Conservation (phyloP, 1,140 invertebrate genomes). For the Solenopsis fugax region DNA sequence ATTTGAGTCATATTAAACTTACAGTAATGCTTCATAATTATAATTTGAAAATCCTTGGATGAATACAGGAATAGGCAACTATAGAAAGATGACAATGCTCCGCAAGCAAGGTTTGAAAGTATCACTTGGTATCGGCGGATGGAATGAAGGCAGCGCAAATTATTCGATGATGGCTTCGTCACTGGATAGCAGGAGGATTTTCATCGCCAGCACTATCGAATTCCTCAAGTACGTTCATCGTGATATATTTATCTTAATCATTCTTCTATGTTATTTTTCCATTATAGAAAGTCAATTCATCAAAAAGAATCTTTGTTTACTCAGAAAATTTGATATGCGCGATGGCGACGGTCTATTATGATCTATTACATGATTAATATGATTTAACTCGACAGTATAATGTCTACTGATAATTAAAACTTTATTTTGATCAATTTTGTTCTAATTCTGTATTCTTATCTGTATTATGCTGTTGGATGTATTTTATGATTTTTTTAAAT, state of each 20-base stretch:
- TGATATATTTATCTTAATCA: background rate
- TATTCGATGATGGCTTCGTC: slow-evolving; percentile 92
- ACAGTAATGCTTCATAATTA: background rate
- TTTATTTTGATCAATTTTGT: background rate
- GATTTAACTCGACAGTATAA: background rate
- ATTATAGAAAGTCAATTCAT: slow-evolving; percentile 1
- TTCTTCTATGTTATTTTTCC: background rate
- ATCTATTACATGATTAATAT: too few relatives aligned
- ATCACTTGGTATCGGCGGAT: slow-evolving; percentile 94
- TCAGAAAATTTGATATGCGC: background rate
- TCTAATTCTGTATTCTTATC: slow-evolving; percentile 45
- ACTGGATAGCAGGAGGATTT: slow-evolving; percentile 87
- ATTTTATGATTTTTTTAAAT: background rate
- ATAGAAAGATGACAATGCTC: slow-evolving; percentile 89
- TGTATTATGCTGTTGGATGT: background rate
- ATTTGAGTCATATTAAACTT: background rate
- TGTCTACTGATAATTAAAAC: slow-evolving; percentile 1
- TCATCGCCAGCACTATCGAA: slow-evolving; percentile 89
- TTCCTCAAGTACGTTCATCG: slow-evolving; percentile 88
- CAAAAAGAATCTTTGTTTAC: background rate
- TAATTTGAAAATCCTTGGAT: slow-evolving; percentile 29
- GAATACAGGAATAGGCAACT: slow-evolving; percentile 88
- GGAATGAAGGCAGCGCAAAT: slow-evolving; percentile 94
- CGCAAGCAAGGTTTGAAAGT: slow-evolving; percentile 92
- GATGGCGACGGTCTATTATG: background rate